These are phyloP conservation scores for Rattus norvegicus DNA, from an alignment of 2,113 vertebrate genomes.

Conservation along the genomic window DNA sequence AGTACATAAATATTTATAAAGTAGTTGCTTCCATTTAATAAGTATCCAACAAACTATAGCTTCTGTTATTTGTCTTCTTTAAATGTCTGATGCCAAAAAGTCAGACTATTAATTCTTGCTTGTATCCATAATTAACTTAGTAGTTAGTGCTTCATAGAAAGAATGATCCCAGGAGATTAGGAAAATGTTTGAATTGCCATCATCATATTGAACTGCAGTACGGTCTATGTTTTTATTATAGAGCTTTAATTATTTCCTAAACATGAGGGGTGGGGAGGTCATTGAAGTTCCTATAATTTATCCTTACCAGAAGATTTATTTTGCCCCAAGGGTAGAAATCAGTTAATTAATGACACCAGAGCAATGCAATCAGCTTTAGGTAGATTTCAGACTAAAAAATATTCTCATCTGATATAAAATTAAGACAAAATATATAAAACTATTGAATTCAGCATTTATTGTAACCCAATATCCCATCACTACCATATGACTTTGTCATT, in stretches of 20 bases:
- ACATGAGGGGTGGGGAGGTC: not conserved
- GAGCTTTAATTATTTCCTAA: constrained; percentile 68
- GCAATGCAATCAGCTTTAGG: constrained; percentile 29
- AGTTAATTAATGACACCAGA: constrained; percentile 48
- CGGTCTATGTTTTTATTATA: constrained; percentile 52
- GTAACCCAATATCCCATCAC: not conserved
- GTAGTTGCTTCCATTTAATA: not conserved
- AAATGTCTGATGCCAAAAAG: constrained; percentile 19
- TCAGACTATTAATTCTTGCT: not conserved
- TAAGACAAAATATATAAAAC: not conserved
- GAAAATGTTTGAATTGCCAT: constrained; percentile 19
- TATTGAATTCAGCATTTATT: not conserved
- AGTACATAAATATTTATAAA: not conserved
- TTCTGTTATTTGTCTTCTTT: not conserved
- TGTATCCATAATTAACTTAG: constrained; percentile 52
- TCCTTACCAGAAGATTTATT: not conserved
- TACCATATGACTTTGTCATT: not conserved
- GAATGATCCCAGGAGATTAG: not conserved
- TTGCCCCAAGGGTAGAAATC: constrained; percentile 12
- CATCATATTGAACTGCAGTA: constrained; percentile 24
- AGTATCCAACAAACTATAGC: not conserved
- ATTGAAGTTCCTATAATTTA: constrained; percentile 35
- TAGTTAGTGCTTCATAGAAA: constrained; percentile 22
- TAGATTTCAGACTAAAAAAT: not conserved
- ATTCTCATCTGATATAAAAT: not conserved